Evolutionary conservation across 2,113 vertebrate species (phyloP).

Genomic region (Thamnophis sirtalis): DNA sequence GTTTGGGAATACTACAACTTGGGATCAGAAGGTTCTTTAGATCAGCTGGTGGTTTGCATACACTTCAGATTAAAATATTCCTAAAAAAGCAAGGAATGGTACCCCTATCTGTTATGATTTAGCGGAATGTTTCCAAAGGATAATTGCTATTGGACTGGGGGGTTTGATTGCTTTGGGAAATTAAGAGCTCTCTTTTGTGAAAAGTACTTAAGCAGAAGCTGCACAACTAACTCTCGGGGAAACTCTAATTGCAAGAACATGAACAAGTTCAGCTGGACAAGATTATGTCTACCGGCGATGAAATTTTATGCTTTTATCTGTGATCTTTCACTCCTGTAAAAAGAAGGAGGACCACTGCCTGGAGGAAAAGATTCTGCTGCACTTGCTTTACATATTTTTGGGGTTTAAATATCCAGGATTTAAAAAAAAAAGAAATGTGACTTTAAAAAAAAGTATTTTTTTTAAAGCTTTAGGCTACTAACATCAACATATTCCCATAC

Average conservation of each 20-base stretch:
- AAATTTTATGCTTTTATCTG: neutral
- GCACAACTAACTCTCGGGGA: too few relatives aligned
- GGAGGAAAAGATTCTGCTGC: neutral
- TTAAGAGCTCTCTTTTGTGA: neutral
- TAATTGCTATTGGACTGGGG: neutral
- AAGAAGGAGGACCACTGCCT: neutral
- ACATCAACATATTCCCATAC: neutral
- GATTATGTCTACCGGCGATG: neutral
- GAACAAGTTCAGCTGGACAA: neutral
- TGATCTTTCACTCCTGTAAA: neutral
- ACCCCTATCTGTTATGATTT: neutral
- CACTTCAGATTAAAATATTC: neutral
- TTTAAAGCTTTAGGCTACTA: neutral
- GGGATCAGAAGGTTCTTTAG: neutral
- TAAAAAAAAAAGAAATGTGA: neutral
- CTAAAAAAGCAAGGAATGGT: neutral
- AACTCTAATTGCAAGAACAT: neutral
- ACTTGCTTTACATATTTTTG: neutral
- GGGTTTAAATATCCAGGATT: neutral
- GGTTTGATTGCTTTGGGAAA: neutral
- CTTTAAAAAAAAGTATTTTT: neutral
- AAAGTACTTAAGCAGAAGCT: neutral
- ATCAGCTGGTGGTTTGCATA: neutral
- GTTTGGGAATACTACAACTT: neutral
- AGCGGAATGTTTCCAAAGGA: neutral